Evolutionary conservation across 2,888 invertebrate genomes (phyloP).

Genomic region (Monoplex corrugatus): DNA sequence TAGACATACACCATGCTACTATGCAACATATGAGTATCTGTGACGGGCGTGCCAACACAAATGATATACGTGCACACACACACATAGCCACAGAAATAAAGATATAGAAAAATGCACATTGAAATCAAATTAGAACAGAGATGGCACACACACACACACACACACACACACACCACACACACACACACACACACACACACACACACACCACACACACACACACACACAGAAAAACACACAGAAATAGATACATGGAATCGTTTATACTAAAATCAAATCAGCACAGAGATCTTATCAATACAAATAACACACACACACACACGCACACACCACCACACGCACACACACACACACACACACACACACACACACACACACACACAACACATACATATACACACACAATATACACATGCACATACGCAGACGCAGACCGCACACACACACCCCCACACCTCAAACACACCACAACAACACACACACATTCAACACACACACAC

Average conservation of each 20-base stretch:
- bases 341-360: background rate
- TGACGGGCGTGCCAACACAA: too few relatives aligned
- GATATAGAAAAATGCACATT: background rate
- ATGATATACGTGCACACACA: too few relatives aligned
- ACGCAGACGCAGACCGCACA: background rate
- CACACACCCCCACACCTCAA: background rate
- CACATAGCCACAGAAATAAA: background rate
- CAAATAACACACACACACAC: background rate
- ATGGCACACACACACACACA: background rate
- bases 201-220: background rate
- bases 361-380: constrained; percentile 26
- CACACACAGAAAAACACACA: background rate
- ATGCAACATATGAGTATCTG: too few relatives aligned
- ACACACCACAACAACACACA: background rate
- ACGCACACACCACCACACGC: background rate
- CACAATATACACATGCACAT: background rate
- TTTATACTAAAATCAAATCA: too few relatives aligned
- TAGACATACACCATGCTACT: too few relatives aligned
- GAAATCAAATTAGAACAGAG: background rate
- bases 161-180: background rate
- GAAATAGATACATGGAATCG: too few relatives aligned
- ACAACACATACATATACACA: too few relatives aligned
- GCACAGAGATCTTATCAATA: too few relatives aligned
- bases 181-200: background rate
- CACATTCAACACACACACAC: background rate